phyloP scores from a whole-genome alignment of 2,888 invertebrate genomes.

The Ischnura elegans region DNA sequence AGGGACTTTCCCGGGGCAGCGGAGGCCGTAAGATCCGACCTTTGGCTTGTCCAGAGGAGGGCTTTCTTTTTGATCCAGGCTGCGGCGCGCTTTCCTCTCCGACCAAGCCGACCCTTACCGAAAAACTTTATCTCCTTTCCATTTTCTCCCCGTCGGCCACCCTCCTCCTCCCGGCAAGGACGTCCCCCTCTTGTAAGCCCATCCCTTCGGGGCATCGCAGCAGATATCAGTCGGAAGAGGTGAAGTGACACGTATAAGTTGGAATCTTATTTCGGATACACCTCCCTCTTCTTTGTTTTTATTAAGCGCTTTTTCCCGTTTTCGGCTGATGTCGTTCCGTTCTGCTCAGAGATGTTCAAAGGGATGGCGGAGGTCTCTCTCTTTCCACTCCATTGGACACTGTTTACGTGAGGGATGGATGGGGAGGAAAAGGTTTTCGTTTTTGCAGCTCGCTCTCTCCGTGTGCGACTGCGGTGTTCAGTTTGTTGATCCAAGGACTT shows the following conservation, averaged over 20 bases:
- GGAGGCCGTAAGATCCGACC: not conserved
- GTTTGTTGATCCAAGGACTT: not conserved
- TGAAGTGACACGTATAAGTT: slow-evolving; percentile 24
- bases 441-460: not conserved
- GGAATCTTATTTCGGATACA: slow-evolving; percentile 18
- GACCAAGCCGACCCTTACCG: not conserved
- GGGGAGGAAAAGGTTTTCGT: not conserved
- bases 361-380: not conserved
- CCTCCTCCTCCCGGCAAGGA: not conserved
- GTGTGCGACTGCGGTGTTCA: not conserved
- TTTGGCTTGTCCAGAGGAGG: not conserved
- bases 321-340: not conserved
- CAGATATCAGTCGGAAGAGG: slow-evolving; percentile 6
- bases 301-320: not conserved
- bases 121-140: not conserved
- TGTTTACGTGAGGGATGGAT: not conserved
- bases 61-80: slow-evolving; percentile 1
- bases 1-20: not conserved
- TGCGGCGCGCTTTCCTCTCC: not conserved
- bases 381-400: not conserved
- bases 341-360: not conserved
- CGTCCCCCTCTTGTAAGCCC: not conserved
- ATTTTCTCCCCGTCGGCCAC: not conserved
- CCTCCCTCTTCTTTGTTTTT: not conserved
- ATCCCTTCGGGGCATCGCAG: not conserved